Evolutionary conservation across 2,888 invertebrate species (phyloP).

Genomic region (Brenthis ino): DNA sequence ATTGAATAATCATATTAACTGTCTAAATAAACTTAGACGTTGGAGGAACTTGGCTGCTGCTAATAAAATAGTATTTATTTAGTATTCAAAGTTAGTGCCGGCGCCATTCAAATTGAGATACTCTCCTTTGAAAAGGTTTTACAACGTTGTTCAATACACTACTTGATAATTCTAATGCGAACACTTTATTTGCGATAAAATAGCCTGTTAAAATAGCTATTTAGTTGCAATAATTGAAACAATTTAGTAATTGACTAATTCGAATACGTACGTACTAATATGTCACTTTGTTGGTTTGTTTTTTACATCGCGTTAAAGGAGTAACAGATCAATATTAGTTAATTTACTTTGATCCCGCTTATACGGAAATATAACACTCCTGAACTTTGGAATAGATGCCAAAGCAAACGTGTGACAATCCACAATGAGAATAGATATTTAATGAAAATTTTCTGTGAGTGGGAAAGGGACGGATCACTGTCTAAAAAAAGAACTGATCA

Average conservation of each 20-base stretch:
- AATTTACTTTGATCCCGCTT: no score
- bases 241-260: constrained; percentile 4
- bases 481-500: no score
- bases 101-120: constrained; percentile 44
- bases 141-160: constrained; percentile 28
- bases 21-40: constrained; percentile 10
- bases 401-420: no score
- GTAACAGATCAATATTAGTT: no score
- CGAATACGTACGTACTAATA: no score
- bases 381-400: no score
- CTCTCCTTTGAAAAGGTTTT: constrained; percentile 37
- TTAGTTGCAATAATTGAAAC: constrained; percentile 7
- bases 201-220: background rate
- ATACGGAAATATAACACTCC: no score
- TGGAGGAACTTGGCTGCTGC: constrained; percentile 5
- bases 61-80: constrained; percentile 34
- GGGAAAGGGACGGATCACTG: no score
- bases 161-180: constrained; percentile 24
- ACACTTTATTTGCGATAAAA: background rate
- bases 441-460: no score
- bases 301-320: no score
- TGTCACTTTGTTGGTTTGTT: no score
- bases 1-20: constrained; percentile 2
- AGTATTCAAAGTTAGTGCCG: constrained; percentile 42
- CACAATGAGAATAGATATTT: no score